Evolutionary conservation across 2,113 vertebrate species (phyloP), one percentile per base, ranked within the genome.

Genomic region (Caranx melampygus): DNA sequence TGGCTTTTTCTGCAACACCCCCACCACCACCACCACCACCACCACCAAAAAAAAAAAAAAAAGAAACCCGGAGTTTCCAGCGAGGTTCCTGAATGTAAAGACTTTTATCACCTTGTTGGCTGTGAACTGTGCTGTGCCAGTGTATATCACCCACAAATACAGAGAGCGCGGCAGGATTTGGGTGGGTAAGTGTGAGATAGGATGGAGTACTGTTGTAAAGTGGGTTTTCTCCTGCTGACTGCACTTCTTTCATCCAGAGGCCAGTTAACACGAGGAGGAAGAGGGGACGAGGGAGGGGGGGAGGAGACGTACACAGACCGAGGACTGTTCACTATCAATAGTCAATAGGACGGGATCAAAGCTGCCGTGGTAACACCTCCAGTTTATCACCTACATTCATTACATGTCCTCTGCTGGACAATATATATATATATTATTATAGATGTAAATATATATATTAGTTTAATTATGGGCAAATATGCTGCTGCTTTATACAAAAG

Each of bases 1-100:
- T 66, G 67, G 75, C 85, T 82, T 91, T 87, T 90, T 71, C 26
- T 70, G 78, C 76, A 71, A 81, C 79, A 72, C 84, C 87, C 69
- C 26, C 26, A 1, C 26, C 26, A 1, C 26, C 26, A n/a, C 26
- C 26, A 26, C 26, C 26, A 26, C 26, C 26, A 26, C 26, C 26
- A 26, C 26, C 26, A 26, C 26, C 26, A 26, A 26, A 26, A 26
- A 26, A 26, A 26, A 26, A 26, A 26, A 26, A 26, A 26, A 26
- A 26, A 26, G 74, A 87, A 72, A 82, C 79, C 62, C 35, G 0
- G 11, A 61, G 73, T 81, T 75, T 83, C 59, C 37, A 47, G 47
- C 1, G 4, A 84, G 69, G 55, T 75, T 87, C 61, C 73, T 20
- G 52, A 84, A 84, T 82, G 70, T 66, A 82, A 82, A 84, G 78